Conservation (phyloP, 2,888 invertebrate species). For the Brachylomia viminalis region DNA sequence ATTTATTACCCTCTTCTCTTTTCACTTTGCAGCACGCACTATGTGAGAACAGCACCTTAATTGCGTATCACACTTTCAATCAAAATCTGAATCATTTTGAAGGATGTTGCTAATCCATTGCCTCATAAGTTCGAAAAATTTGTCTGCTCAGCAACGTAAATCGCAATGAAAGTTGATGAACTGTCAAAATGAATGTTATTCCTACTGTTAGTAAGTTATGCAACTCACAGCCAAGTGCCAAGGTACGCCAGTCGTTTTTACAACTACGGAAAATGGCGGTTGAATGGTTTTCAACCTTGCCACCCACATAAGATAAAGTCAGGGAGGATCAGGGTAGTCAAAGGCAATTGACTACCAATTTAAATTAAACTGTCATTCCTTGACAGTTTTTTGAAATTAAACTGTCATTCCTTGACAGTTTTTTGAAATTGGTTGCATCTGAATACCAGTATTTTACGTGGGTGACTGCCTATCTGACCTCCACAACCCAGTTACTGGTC, state of each 20-base stretch:
- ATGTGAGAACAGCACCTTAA: too few species aligned
- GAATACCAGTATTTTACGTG: background rate
- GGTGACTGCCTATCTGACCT: background rate
- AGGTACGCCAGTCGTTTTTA: background rate
- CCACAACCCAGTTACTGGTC: background rate
- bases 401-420: background rate
- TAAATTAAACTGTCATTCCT: background rate
- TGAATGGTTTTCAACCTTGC: background rate
- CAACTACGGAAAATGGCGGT: background rate
- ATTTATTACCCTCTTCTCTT: too few species aligned
- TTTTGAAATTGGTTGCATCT: background rate
- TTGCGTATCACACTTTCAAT: too few species aligned
- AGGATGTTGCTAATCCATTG: too few species aligned
- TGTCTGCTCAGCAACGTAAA: too few species aligned
- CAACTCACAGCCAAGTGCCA: background rate
- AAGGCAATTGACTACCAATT: background rate
- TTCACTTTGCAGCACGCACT: too few species aligned
- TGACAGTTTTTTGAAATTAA: background rate
- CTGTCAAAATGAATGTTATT: too few species aligned
- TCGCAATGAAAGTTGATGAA: too few species aligned
- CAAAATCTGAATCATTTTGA: too few species aligned
- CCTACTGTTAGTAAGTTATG: too few species aligned
- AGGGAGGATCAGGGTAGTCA: background rate
- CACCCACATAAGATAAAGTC: too few species aligned
- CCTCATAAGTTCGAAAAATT: too few species aligned